Evolutionary conservation across 1,140 invertebrate genomes (phyloP).

Genomic region (Microplitis demolitor): DNA sequence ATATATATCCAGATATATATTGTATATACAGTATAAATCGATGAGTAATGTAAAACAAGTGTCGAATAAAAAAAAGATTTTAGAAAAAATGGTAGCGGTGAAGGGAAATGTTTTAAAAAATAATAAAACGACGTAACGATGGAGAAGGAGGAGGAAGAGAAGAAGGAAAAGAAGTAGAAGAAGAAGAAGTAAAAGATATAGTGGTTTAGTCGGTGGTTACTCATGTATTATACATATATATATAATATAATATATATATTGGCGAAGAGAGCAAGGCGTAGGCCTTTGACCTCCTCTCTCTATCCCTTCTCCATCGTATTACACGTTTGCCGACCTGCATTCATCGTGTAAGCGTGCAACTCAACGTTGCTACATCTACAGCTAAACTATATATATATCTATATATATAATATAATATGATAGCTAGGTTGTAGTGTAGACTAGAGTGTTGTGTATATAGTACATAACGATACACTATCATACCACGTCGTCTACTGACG

Average conservation of each 20-base stretch:
- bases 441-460: neutral
- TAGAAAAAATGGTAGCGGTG: too few species aligned
- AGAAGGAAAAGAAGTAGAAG: neutral
- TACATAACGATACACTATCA: slow-evolving; percentile 3
- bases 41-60: too few species aligned
- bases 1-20: too few species aligned
- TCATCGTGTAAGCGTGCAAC: slow-evolving; percentile 27
- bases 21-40: too few species aligned
- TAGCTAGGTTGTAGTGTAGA: neutral
- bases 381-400: neutral
- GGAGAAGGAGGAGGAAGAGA: too few species aligned
- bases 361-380: neutral
- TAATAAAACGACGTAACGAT: too few species aligned
- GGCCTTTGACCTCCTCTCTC: slow-evolving; percentile 59
- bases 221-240: slow-evolving; percentile 32
- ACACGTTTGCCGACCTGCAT: slow-evolving; percentile 29
- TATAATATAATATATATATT: too few species aligned
- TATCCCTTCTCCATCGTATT: slow-evolving; percentile 34
- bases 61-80: too few species aligned
- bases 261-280: slow-evolving; percentile 38
- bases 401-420: too few species aligned
- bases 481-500: slow-evolving; percentile 39
- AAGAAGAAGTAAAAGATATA: slow-evolving; percentile 22
- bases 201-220: slow-evolving; percentile 50
- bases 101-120: too few species aligned